Evolutionary conservation across 2,888 invertebrate genomes (phyloP), one percentile per base, ranked within the genome.

Genomic region (Adela reaumurella): DNA sequence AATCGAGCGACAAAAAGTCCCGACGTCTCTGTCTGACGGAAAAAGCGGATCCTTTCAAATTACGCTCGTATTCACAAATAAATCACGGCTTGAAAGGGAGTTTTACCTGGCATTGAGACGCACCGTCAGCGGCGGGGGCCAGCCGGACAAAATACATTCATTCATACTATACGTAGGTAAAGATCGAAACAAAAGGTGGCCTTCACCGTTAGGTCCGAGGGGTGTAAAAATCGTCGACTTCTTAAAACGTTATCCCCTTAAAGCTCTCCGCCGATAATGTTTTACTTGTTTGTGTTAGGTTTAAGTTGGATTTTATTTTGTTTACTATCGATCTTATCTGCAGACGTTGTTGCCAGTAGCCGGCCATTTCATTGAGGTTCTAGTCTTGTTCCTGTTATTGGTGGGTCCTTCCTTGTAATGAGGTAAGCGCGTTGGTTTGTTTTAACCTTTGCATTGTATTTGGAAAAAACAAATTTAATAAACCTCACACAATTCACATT

Each of bases 71-170:
- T 35, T 35, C 35, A 35, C 35, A 35, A 35, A 35, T 35, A 35
- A 8, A 35, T 35, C 35, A 35, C 35, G 6, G 35, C 35, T 35
- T 14, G 35, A 14, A 35, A 35, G 35, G 35, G 35, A 35, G 35
- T 41, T n/a, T n/a, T 48, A 43, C 48, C 48, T 48, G 48, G 43
- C 48, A 48, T 48, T 48, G 48, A 48, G 48, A 28, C 48, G 42
- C 47, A 44, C 29, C 24, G 48, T 43, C 48, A 43, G 48, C 35
- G 35, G 11, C 35, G 11, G 35, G 35, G 11, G 24, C 24, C 5
- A 24, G 24, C 35, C 14, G 35, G 35, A 35, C 35, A 35, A 35
- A n/a, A 35, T 35, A 14, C 11, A 35, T 14, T 8, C 11, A 35
- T 35, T 3, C 14, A 35, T 3, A n/a, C n/a, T n/a, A 24, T 24